Base-by-base conservation (phyloP, 2,797 vertebrate genomes). In the Liparis tanakae region DNA sequence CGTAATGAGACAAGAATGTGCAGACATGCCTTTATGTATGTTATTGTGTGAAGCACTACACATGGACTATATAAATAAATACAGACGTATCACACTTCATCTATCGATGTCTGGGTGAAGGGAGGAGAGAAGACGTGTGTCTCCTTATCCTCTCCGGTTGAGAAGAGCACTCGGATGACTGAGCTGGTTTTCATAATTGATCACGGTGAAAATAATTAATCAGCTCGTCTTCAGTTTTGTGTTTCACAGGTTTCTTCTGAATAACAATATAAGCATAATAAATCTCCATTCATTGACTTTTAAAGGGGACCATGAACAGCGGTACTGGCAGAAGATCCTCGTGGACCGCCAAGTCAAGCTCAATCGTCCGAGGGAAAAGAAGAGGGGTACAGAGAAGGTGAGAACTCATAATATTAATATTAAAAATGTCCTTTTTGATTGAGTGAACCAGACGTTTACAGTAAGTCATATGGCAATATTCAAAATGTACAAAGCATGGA, bases 281-380 rank as follows among this genome's bases (percentile, higher is more conserved):
- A 53, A 65, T 14, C 1, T 64, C 2, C 48, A 3, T 70, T 72
- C 14, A 46, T 55, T 54, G 7, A 10, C 18, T 41, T 68, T 12
- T 33, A 65, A 76, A 99, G 98, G 97, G 83, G 97, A 99, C 85
- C 86, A 96, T 0, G 98, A 99, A 6, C 97, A 99, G 57, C 94
- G 98, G 80, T 99, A 99, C 74, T 99, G 98, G 98, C 98, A 99
- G 94, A 99, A 99, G 94, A 99, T 99, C 85, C 87, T 99, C 44
- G 98, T 99, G 73, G 98, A 99, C 86, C 96, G 98, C 44, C 98
- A 99, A 79, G 97, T 95, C 69, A 99, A 99, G 76, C 93, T 99
- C 46, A 99, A 99, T 84, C 96, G 97, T 44, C 97, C 98, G n/a
- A 93, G 98, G 63, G 97, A 99, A 63, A 99, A 99, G 93, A 98